Evolutionary conservation across 2,888 invertebrate genomes (phyloP).

Genomic region (Mystacides longicornis): DNA sequence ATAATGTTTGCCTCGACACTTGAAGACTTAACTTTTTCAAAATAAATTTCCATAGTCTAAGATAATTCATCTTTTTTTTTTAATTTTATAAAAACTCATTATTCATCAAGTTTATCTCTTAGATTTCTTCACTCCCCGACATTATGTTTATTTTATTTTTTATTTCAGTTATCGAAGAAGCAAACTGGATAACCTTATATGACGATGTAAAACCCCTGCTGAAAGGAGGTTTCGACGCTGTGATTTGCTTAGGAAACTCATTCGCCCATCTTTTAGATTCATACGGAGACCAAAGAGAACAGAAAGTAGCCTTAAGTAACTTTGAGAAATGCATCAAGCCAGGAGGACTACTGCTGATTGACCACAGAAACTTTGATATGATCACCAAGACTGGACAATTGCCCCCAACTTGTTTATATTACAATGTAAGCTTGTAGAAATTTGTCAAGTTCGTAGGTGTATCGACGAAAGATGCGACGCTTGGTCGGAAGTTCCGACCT

Average conservation of each 20-base stretch:
- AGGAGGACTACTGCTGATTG: slow-evolving; percentile 76
- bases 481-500: no score
- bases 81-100: no score
- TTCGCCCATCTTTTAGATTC: slow-evolving; percentile 83
- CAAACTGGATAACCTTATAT: slow-evolving; percentile 78
- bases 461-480: no score
- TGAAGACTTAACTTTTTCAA: no score
- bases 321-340: slow-evolving; percentile 79
- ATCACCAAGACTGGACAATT: slow-evolving; percentile 70
- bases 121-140: no score
- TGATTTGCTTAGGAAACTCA: slow-evolving; percentile 84
- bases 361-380: slow-evolving; percentile 83
- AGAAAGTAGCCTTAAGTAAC: slow-evolving; percentile 69
- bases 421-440: slow-evolving; percentile 59
- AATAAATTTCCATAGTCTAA: no score
- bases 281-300: slow-evolving; percentile 70
- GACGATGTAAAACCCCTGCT: slow-evolving; percentile 59
- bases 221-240: slow-evolving; percentile 69
- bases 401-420: slow-evolving; percentile 79
- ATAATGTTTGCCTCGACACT: no score
- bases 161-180: slow-evolving; percentile 79
- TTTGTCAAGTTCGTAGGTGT: no score
- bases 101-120: no score
- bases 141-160: no score
- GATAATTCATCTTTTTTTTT: no score